phyloP scores from a whole-genome alignment of 2,797 vertebrate genomes.

The Microctenopoma stevenorrisi region DNA sequence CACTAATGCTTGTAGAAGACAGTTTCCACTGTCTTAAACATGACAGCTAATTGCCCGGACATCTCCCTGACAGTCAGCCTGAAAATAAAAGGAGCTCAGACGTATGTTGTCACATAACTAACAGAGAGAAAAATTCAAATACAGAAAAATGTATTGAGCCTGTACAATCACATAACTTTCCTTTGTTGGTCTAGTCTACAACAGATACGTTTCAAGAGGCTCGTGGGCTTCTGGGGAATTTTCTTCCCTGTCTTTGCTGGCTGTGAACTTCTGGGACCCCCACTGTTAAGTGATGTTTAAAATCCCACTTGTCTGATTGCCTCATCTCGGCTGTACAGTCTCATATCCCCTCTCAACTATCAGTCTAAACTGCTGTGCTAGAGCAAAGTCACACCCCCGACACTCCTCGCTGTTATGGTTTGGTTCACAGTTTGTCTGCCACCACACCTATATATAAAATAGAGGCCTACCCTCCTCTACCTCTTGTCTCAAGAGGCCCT shows the following conservation, averaged over 20 bases:
- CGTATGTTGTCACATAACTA: conserved; percentile 13
- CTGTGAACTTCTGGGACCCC: conserved; percentile 26
- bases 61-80: conserved; percentile 7
- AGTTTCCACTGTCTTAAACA: conserved; percentile 22
- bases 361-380: conserved; percentile 36
- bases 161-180: not conserved
- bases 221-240: not conserved
- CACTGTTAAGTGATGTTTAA: conserved; percentile 40
- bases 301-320: conserved; percentile 37
- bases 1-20: conserved; percentile 4
- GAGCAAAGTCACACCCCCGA: conserved; percentile 38
- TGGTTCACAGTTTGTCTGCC: conserved; percentile 50
- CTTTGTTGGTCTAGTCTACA: not conserved
- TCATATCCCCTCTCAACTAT: conserved; percentile 39
- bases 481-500: conserved; percentile 71
- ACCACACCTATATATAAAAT: conserved; percentile 49
- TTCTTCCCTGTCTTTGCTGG: not conserved
- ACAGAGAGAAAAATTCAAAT: not conserved
- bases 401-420: conserved; percentile 23
- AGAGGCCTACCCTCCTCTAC: conserved; percentile 46
- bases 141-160: conserved; percentile 6
- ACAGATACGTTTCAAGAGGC: not conserved
- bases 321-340: conserved; percentile 20
- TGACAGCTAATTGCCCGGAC: conserved; percentile 46
- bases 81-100: conserved; percentile 29